These are phyloP conservation scores for Gymnothorax javanicus DNA, from an alignment of 2,797 vertebrate genomes.

Conservation along the genomic window DNA sequence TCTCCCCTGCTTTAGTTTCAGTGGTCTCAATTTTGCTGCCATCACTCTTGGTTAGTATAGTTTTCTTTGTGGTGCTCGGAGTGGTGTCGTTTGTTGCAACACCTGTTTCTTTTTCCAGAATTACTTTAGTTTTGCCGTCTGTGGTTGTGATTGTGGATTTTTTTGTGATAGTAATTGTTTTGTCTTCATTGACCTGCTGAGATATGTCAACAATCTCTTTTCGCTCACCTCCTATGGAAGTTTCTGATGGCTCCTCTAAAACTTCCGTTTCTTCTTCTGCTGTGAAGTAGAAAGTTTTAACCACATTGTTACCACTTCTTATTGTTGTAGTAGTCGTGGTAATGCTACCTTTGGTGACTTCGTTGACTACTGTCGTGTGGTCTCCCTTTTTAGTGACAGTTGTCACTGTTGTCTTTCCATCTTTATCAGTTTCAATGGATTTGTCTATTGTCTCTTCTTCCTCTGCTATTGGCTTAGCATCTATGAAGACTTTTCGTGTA, in stretches of 20 bases:
- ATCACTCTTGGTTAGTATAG: not conserved
- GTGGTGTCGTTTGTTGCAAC: not conserved
- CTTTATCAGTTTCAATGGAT: slow-evolving; percentile 1
- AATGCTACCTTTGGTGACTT: slow-evolving; percentile 10
- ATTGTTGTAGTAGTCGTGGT: not conserved
- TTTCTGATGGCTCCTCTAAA: not conserved
- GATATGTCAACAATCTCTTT: not conserved
- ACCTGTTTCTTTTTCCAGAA: not conserved
- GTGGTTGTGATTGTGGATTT: not conserved
- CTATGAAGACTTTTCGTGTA: not conserved
- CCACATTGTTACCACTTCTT: not conserved
- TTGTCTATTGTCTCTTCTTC: not conserved
- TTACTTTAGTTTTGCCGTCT: not conserved
- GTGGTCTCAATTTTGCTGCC: slow-evolving; percentile 2
- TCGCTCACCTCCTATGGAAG: not conserved
- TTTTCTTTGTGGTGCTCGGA: not conserved
- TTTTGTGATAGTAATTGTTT: not conserved
- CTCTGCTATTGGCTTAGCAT: not conserved
- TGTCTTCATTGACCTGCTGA: not conserved
- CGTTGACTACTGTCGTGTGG: not conserved
- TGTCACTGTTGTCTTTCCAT: not conserved
- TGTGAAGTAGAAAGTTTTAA: not conserved
- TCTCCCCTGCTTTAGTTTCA: not conserved
- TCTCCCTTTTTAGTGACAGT: not conserved
- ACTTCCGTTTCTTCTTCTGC: not conserved